Conservation (phyloP, 2,797 vertebrate genomes). For the Myiotriccus ornatus region DNA sequence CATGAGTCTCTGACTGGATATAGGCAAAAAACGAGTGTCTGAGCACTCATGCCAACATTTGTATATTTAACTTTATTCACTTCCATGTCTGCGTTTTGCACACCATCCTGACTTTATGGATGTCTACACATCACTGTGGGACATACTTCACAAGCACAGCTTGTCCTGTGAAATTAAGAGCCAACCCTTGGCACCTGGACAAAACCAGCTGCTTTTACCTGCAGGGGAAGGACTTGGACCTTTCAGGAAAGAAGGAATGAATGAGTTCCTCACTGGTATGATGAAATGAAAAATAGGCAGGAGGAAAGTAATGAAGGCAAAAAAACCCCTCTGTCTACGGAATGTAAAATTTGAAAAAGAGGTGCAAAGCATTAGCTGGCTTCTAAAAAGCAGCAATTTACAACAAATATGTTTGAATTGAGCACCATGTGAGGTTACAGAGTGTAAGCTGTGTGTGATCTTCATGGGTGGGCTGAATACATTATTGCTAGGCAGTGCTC, state of each 20-base stretch:
- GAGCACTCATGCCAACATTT: neutral
- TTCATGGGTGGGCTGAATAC: neutral
- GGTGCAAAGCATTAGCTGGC: neutral
- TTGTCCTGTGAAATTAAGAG: neutral
- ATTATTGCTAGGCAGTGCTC: neutral
- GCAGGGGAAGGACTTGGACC: neutral
- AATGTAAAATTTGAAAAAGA: neutral
- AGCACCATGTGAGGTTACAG: neutral
- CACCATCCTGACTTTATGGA: rapidly evolving
- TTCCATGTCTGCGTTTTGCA: neutral
- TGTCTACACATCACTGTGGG: neutral
- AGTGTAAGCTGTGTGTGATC: neutral
- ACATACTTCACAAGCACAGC: neutral
- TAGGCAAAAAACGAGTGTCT: neutral
- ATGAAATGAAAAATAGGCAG: neutral
- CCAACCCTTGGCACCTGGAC: neutral
- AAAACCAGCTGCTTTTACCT: neutral
- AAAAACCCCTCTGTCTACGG: neutral
- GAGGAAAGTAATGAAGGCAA: neutral
- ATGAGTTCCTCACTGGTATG: neutral
- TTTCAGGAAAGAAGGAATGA: neutral
- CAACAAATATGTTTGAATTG: neutral
- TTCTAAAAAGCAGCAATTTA: neutral
- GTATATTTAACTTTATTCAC: neutral
- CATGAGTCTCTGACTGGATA: neutral